A percentile compares a stretch with the other conserved stretches of the same genome.
Evolutionary conservation across 2,797 vertebrate genomes (phyloP).

Genomic region (Eurystomus glaucurus): DNA sequence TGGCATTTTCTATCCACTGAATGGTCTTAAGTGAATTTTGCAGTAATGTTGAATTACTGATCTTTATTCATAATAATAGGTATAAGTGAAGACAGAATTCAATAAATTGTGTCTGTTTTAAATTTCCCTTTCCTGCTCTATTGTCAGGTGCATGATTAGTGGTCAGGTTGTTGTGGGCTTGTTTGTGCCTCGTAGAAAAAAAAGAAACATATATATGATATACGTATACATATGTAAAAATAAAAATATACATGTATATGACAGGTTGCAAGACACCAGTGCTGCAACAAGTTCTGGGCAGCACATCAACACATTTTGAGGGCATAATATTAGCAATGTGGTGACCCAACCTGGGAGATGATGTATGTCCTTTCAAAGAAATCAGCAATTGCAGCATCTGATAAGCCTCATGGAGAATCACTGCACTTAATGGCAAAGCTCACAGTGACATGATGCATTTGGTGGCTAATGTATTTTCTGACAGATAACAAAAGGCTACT

Average conservation of each 20-base stretch:
- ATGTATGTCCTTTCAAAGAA: not conserved
- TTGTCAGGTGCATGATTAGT: not conserved
- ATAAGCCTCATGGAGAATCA: not conserved
- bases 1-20: not conserved
- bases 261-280: not conserved
- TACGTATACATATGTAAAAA: not conserved
- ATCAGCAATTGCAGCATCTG: not conserved
- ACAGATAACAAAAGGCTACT: not conserved
- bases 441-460: not conserved
- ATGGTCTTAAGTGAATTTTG: not conserved
- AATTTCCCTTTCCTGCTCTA: not conserved
- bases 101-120: not conserved
- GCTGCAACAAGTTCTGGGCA: not conserved
- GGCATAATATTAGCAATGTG: not conserved
- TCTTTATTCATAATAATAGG: not conserved
- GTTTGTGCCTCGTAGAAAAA: not conserved
- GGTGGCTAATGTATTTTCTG: constrained; percentile 9
- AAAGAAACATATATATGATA: not conserved
- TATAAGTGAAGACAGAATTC: not conserved
- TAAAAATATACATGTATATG: not conserved
- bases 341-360: not conserved
- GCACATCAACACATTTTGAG: not conserved
- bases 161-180: not conserved
- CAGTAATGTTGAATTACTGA: not conserved
- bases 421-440: not conserved